A percentile compares a stretch with the other conserved stretches of the same genome.
phyloP scores from a whole-genome alignment of 2,113 vertebrate species.

The Chauna torquata region DNA sequence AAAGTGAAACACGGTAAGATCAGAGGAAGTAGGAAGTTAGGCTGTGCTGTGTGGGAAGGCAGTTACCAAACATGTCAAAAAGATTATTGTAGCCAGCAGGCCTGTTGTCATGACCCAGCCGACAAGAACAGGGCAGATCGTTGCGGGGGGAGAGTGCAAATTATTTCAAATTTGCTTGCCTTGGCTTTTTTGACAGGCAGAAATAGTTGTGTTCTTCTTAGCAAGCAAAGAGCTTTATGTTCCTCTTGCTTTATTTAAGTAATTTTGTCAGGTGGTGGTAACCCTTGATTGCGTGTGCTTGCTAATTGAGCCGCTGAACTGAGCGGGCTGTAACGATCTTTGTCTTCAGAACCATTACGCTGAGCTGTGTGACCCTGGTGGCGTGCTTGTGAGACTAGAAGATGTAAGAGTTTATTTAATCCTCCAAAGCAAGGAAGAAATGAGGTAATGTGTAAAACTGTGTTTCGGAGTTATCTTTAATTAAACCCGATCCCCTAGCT shows the following conservation, averaged over 20 bases:
- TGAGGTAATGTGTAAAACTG: background rate
- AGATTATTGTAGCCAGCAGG: conserved; percentile 69
- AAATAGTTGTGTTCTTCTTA: background rate
- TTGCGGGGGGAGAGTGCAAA: background rate
- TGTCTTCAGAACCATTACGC: fast-evolving
- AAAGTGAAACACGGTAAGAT: conserved; percentile 48
- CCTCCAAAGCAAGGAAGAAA: background rate
- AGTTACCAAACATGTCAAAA: conserved; percentile 84
- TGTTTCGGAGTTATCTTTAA: background rate
- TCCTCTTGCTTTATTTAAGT: background rate
- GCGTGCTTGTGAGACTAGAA: fast-evolving
- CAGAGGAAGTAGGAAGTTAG: conserved; percentile 79
- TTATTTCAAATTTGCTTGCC: conserved; percentile 36
- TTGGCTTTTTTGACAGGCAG: background rate
- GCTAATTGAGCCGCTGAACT: background rate
- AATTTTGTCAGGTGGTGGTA: background rate
- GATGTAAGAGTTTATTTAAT: fast-evolving
- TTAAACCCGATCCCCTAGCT: background rate
- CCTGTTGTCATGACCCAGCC: conserved; percentile 44
- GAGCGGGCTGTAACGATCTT: background rate
- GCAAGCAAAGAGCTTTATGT: background rate
- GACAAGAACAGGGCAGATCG: background rate
- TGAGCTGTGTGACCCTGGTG: background rate
- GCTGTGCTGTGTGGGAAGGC: conserved; percentile 62
- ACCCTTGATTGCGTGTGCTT: background rate